Base-by-base conservation (phyloP, 2,888 invertebrate genomes). In the Xanthia togata region DNA sequence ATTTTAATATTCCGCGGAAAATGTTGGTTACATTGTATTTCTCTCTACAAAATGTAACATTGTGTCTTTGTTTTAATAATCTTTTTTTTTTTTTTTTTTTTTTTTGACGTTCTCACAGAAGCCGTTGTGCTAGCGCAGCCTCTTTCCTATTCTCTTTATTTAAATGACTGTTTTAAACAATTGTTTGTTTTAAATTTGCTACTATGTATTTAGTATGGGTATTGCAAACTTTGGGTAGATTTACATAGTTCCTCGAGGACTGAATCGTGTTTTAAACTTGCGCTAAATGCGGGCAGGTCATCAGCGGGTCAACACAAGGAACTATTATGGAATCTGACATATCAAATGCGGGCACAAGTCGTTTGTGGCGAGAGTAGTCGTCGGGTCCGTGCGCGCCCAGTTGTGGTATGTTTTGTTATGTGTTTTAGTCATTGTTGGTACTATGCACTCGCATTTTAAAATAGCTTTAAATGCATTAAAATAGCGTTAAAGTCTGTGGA, bases 301-400 rank as follows among this genome's bases (percentile, higher is more conserved):
- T 38, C 23, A 50, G 55, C 1, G 17, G n/a, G 72, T 64, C 57
- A 71, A 57, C 14, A 71, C 57, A 60, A 72, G 26, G n/a, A 73
- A 53, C 79, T 65, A 70, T 79, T 65, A 78, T 38, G 53, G 53
- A 65, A 65, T 31, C 73, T 65, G 78, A 60, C 73, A 44, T 79
- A 31, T 38, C 26, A 53, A 60, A 79, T 78, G 73, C 64, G 64
- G 70, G 73, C 20, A 35, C 44, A 79, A 72, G 73, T 73, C 53
- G 44, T 79, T 79, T 72, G 79, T 14, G 77, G 79, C 50, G 47
- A 20, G 50, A 26, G 6, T 20, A 38, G 73, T 79, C 53, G 53
- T 2, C 53, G 20, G 44, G 26, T 41, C 31, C 3, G 14, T 2
- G 23, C 60, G 63, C n/a, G 38, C 17, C 3, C 9, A 26, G 23